Evolutionary conservation across 2,888 invertebrate genomes (phyloP).

Genomic region (Ametastegia equiseti): DNA sequence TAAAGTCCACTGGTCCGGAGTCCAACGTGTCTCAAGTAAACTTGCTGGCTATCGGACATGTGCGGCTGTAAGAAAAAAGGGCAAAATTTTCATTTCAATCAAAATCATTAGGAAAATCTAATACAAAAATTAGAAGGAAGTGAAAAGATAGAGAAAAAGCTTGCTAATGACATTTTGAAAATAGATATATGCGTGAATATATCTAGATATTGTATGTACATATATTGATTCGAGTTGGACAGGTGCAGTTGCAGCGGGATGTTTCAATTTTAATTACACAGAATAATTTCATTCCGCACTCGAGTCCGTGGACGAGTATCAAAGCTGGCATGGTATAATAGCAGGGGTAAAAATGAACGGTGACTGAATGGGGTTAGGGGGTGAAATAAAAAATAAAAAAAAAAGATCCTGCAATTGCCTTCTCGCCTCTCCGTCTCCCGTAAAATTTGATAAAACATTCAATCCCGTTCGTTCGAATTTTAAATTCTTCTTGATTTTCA

Average conservation of each 20-base stretch:
- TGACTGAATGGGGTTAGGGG: neutral
- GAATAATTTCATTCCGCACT: constrained; percentile 20
- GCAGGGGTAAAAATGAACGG: neutral
- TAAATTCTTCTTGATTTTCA: neutral
- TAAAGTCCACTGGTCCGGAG: constrained; percentile 75
- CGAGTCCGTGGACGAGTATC: neutral
- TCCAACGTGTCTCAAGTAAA: constrained; percentile 71
- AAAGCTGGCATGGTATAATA: neutral
- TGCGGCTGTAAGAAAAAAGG: constrained; percentile 68
- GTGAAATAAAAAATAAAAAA: too few species aligned
- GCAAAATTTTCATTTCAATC: too few species aligned
- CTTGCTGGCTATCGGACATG: constrained; percentile 71
- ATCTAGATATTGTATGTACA: neutral
- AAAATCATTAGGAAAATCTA: too few species aligned
- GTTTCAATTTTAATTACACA: constrained; percentile 23
- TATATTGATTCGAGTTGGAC: neutral
- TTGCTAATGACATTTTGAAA: too few species aligned
- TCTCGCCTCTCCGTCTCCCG: neutral
- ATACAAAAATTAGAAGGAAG: neutral
- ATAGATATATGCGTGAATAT: too few species aligned
- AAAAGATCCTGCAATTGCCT: neutral
- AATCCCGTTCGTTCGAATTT: neutral
- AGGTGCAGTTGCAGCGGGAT: neutral
- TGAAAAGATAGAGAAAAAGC: too few species aligned
- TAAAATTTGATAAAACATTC: neutral